Evolutionary conservation across 2,888 invertebrate species (phyloP).

Genomic region (Lepidocyrtinus sp.): DNA sequence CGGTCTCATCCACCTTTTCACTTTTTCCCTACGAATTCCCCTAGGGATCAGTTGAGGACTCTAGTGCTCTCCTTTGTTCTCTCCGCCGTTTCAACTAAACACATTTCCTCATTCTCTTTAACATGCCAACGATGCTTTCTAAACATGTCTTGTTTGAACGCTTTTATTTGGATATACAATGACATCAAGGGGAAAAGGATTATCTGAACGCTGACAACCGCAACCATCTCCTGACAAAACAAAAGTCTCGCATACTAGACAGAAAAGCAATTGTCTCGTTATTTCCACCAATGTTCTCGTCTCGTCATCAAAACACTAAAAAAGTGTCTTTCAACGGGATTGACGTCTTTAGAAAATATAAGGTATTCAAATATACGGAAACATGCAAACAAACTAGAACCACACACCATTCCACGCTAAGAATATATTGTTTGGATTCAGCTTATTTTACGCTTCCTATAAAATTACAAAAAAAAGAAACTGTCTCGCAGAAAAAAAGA

Average conservation of each 20-base stretch:
- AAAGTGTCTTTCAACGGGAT: neutral
- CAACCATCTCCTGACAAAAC: neutral
- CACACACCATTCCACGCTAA: no score
- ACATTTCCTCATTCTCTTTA: no score
- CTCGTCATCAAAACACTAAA: slow-evolving; percentile 16
- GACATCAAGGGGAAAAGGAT: neutral
- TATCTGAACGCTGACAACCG: slow-evolving; percentile 1
- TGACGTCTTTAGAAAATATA: neutral
- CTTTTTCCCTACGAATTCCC: neutral
- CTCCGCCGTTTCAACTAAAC: neutral
- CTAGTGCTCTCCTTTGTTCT: slow-evolving; percentile 44
- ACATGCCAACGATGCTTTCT: no score
- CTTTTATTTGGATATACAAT: neutral
- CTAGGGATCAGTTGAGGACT: slow-evolving; percentile 32
- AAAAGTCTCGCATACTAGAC: slow-evolving; percentile 1
- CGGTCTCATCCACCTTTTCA: neutral
- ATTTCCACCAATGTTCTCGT: neutral
- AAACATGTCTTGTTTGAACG: neutral
- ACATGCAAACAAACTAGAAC: no score
- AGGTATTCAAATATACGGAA: no score
- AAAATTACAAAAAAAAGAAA: no score
- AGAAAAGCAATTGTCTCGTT: slow-evolving; percentile 11
- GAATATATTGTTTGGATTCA: no score
- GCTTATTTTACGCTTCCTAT: no score
- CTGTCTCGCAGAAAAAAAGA: no score